Conservation (phyloP, 64 coral and sea anemone species). For the Stichodactyla mertensii region DNA sequence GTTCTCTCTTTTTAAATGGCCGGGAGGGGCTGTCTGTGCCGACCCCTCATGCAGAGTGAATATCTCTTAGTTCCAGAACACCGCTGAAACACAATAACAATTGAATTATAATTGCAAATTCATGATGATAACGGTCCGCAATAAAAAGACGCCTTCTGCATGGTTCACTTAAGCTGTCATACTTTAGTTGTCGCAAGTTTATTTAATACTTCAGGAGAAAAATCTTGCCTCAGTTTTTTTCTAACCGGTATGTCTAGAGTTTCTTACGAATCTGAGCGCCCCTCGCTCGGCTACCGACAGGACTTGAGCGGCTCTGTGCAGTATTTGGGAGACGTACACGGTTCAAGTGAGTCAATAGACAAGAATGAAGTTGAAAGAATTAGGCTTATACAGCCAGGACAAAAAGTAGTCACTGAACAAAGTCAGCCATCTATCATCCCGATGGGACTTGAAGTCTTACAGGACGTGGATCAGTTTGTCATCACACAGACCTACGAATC, state of each 20-base stretch:
- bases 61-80: neutral
- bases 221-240: neutral
- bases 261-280: neutral
- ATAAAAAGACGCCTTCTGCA: neutral
- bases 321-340: neutral
- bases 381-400: neutral
- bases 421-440: neutral
- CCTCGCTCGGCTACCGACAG: neutral
- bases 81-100: neutral
- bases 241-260: neutral
- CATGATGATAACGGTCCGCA: neutral
- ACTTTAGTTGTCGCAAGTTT: neutral
- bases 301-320: conserved; percentile 4
- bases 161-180: neutral
- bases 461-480: conserved; percentile 21
- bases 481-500: conserved; percentile 4
- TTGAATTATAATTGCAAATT: neutral
- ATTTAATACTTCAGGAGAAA: neutral
- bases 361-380: neutral
- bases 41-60: neutral
- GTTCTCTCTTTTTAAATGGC: no score
- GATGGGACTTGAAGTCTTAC: conserved; percentile 48
- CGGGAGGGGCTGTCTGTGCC: no score
- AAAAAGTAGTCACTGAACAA: neutral
- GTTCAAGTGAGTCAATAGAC: neutral